Percentiles rank a stretch among this genome's conserved stretches.
These are phyloP conservation scores for Agelaius phoeniceus DNA, from an alignment of 2,113 vertebrate species.

Conservation along the genomic window DNA sequence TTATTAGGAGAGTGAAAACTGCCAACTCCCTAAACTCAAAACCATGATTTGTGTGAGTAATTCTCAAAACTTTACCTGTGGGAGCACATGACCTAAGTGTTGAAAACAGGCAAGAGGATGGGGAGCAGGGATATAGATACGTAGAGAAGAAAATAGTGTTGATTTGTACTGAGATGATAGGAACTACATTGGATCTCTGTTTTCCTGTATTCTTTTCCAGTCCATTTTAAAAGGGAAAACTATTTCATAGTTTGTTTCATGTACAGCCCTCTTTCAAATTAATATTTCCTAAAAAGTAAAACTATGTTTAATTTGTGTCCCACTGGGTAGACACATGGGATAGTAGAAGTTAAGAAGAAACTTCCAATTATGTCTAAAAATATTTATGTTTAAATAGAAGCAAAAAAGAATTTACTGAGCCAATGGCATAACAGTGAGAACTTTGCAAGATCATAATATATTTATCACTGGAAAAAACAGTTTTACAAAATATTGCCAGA, in stretches of 20 bases:
- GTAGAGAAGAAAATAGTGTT: neutral
- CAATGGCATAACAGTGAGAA: neutral
- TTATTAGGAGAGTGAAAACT: neutral
- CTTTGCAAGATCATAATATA: neutral
- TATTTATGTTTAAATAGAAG: neutral
- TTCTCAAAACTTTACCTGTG: neutral
- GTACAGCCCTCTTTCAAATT: neutral
- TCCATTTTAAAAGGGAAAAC: neutral
- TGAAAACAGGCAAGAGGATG: neutral
- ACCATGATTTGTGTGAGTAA: neutral
- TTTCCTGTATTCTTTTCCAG: neutral
- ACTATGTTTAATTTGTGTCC: neutral
- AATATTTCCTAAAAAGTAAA: neutral
- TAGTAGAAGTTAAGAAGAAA: neutral
- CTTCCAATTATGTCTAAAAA: neutral
- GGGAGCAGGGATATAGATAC: neutral
- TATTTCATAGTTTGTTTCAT: neutral
- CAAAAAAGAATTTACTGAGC: neutral
- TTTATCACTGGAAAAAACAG: neutral
- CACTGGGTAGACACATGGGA: neutral
- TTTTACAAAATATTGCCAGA: neutral
- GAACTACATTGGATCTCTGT: neutral
- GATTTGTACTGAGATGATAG: neutral
- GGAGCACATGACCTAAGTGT: neutral
- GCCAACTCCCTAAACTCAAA: neutral